A percentile compares a stretch with the other conserved stretches of the same genome.
phyloP scores from a whole-genome alignment of 2,113 vertebrate genomes.

The Marcusenius ussheri region DNA sequence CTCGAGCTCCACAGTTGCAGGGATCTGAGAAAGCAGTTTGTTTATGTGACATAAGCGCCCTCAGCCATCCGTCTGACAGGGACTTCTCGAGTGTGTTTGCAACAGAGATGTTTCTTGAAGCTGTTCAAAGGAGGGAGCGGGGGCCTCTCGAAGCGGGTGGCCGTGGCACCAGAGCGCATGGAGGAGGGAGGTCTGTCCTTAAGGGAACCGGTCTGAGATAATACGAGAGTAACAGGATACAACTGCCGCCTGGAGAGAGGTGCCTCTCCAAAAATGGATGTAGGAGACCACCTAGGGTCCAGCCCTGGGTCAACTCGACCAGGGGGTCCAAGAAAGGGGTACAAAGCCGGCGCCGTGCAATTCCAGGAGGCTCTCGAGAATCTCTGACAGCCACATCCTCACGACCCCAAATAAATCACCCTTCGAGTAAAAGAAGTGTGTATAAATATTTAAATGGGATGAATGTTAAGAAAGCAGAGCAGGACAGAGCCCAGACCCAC shows the following conservation, averaged over 20 bases:
- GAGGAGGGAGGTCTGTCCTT: background rate
- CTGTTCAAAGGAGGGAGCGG: background rate
- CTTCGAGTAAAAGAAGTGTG: background rate
- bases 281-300: background rate
- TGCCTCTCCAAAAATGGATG: background rate
- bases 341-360: background rate
- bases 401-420: background rate
- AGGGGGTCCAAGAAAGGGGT: background rate
- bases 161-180: background rate
- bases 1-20: background rate
- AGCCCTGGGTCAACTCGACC: background rate
- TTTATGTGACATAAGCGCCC: background rate
- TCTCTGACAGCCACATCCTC: background rate
- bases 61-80: background rate
- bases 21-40: background rate
- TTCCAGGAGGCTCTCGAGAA: background rate
- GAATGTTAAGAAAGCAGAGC: background rate
- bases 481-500: background rate
- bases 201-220: background rate
- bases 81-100: background rate
- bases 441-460: background rate
- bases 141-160: background rate
- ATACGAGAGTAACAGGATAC: background rate
- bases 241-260: background rate
- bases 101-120: background rate